Base-by-base conservation (phyloP, 64 coral and sea anemone genomes). In the Pachyseris speciosa region DNA sequence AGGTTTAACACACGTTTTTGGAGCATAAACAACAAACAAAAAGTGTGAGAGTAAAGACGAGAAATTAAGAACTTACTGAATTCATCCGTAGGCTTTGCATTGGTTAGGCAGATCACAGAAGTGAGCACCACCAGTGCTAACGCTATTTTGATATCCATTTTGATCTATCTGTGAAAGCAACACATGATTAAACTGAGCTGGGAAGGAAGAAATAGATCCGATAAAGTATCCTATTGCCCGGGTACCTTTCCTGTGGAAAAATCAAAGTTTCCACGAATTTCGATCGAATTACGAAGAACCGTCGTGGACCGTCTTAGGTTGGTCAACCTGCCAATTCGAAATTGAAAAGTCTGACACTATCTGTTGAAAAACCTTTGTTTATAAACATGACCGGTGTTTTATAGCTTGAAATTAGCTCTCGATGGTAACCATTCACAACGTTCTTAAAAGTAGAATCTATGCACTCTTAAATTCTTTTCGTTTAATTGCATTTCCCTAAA, bases 61-160 rank as follows among this genome's bases (percentile, higher is more conserved):
- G 1, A 78, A 16, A 40, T 45, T 25, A 44, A 25, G 43, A 16
- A 80, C 77, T 80, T 40, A 80, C 77, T 17, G 33, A 80, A 80
- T 24, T 72, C 37, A 22, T 68, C 66, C 12, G 72, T 20, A 11
- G 73, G 32, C 32, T 91, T 91, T 19, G 68, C 66, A 32, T 91
- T 52, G 13, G 65, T 30, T 4, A 91, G 47, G 55, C 31, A 91
- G 32, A 84, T 59, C 1, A 59, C 65, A 12, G 89, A 68, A 36
- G 55, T 53, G 22, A 91, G 48, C 22, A 91, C 67, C 33, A 83
- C 66, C 20, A 61, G 9, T 24, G 49, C n/a, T 25, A 24, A 5
- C 43, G 27, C 65, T 65, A 84, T 32, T 75, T 91, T 91, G 11
- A 84, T n/a, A 36, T 91, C 80, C 89, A 91, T 91, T 49, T 67